Evolutionary conservation across 35 echinoderm and acorn worm genomes (phyloP).

Genomic region (Lytechinus pictus): DNA sequence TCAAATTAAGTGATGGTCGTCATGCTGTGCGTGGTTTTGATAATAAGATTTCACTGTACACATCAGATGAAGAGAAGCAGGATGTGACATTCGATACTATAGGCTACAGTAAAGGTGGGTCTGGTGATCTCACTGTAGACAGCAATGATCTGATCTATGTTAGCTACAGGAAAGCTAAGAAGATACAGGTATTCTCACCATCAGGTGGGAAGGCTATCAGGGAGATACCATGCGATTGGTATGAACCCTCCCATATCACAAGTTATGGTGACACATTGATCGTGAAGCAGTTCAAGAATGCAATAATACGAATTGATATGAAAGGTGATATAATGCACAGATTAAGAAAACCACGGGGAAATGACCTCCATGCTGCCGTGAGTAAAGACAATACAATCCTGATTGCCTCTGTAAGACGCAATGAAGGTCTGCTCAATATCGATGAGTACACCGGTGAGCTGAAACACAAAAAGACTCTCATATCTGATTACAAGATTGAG

Average conservation of each 20-base stretch:
- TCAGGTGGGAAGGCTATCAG: constrained; percentile 3
- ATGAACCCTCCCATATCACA: neutral
- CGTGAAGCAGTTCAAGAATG: neutral
- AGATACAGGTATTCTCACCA: neutral
- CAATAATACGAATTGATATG: neutral
- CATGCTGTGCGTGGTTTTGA: neutral
- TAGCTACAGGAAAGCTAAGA: constrained; percentile 11
- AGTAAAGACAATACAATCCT: neutral
- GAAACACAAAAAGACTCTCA: neutral
- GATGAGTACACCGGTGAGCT: neutral
- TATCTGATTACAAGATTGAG: constrained; percentile 4
- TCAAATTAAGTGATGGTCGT: neutral
- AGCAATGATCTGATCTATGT: constrained; percentile 12
- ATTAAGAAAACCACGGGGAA: neutral
- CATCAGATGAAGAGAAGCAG: neutral
- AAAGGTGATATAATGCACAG: neutral
- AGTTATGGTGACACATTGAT: neutral
- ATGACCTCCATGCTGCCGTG: neutral
- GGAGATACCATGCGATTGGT: constrained; percentile 22
- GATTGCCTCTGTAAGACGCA: neutral
- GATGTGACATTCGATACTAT: neutral
- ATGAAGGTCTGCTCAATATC: constrained; percentile 2
- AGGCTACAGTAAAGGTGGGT: neutral
- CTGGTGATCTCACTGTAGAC: neutral
- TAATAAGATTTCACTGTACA: neutral